Base-by-base conservation (phyloP, 2,797 vertebrate species). In the Alosa sapidissima region DNA sequence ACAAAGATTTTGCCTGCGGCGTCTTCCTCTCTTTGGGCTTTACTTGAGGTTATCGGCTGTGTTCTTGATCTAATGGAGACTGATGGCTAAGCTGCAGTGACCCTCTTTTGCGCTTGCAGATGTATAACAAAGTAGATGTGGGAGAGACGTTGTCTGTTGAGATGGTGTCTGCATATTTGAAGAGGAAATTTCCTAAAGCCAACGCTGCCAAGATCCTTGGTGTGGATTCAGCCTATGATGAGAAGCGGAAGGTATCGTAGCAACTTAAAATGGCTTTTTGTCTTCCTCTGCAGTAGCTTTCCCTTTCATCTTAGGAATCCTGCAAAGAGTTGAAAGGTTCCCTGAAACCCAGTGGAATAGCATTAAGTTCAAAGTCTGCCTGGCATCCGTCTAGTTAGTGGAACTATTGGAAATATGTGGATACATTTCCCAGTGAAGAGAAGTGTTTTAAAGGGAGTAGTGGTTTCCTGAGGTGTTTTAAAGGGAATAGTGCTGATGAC, bases 121-220 rank as follows among this genome's bases (percentile, higher is more conserved):
- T 99, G 91, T 99, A 96, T 90, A 93, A 92, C 88, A 95, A 94
- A 91, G 88, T 98, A 75, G 92, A 95, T 51, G 91, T 87, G 4
- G 94, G 95, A 81, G 91, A 92, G 82, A 85, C 89, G 45, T 91
- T 99, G 84, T 95, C 96, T 89, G 95, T 95, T 55, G 94, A 96
- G 49, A 92, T 93, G 2, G 93, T 99, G 86, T 92, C 94, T 84
- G 89, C 82, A 36, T 90, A 96, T 91, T 92, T 99, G 85, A 96
- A 96, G 89, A 96, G 88, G 47, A 92, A 96, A 89, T 98, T 96
- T 92, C 97, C 98, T 65, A 92, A 93, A 72, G 96, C 95, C 90
- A 93, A 94, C 84, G 81, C 95, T 89, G 92, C 94, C 90, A 95
- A 94, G 90, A 95, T 99, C 91, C 91, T 98, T 0, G 96, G 92